These are phyloP conservation scores for Isichthys henryi DNA, from an alignment of 2,113 vertebrate genomes.

Conservation along the genomic window DNA sequence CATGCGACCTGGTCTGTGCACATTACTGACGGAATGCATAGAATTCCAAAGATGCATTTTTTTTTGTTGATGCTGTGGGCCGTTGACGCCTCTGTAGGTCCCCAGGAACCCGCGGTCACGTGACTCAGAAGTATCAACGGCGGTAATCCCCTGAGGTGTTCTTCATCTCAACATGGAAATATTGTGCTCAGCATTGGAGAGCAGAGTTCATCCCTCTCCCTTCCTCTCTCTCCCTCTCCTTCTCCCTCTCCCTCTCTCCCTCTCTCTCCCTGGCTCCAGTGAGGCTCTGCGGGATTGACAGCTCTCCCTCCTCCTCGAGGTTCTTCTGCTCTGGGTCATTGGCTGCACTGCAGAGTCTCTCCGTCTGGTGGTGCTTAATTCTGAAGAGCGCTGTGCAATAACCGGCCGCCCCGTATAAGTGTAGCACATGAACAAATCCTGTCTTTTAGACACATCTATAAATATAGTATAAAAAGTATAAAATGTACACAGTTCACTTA, in stretches of 20 bases:
- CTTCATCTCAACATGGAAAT: conserved; percentile 36
- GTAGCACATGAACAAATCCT: conserved; percentile 1
- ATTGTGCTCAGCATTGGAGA: conserved; percentile 43
- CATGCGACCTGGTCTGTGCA: conserved; percentile 4
- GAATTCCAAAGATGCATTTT: conserved; percentile 10
- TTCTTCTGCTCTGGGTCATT: conserved; percentile 52
- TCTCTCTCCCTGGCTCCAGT: conserved; percentile 12
- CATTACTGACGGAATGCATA: conserved; percentile 4
- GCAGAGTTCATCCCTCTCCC: background rate
- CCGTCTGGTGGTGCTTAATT: conserved; percentile 38
- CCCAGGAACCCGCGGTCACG: conserved; percentile 18
- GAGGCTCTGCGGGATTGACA: conserved; percentile 24
- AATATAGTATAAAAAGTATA: background rate
- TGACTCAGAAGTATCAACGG: conserved; percentile 10
- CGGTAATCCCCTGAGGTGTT: conserved; percentile 40
- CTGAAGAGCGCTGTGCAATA: conserved; percentile 47
- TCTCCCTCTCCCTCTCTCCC: background rate
- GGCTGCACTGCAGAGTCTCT: conserved; percentile 53
- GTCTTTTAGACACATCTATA: background rate
- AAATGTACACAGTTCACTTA: background rate
- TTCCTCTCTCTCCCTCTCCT: background rate
- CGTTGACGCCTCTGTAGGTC: conserved; percentile 15
- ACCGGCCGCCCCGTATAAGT: background rate
- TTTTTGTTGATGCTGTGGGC: conserved; percentile 4
- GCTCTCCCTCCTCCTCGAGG: conserved; percentile 20